Base-by-base conservation (phyloP, 2,888 invertebrate species). In the Aleiodes testaceus region DNA sequence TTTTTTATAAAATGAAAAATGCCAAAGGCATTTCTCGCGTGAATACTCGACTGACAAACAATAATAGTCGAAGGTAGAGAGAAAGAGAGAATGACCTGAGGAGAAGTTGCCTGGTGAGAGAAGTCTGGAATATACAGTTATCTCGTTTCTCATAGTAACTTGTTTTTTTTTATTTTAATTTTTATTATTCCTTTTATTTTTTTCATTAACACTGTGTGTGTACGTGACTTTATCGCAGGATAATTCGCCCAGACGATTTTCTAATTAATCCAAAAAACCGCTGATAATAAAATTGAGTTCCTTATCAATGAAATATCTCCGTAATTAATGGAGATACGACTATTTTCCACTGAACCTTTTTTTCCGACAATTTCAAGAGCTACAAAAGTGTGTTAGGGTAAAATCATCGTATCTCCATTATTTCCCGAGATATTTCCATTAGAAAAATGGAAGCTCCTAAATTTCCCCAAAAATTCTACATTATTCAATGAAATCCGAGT, bases 71-170 rank as follows among this genome's bases (percentile, higher is more conserved):
- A 59, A 59, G 59, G 59, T 59, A 59, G 12, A 42, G 36, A 36
- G 36, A 36, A 36, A 36, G 36, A 36, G 36, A 36, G 36, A 36
- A 59, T 59, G 59, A 59, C 59, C 59, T 59, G 18, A 42, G 59
- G 36, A 59, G 59, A 36, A 59, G 18, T 18, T 59, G 14, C 14
- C 26, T 20, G 59, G 59, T 36, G 36, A 59, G 42, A 36, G n/a
- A 59, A 59, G 18, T 18, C 59, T 59, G 59, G 42, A 59, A 59
- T 59, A 36, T 20, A 59, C 59, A 59, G 59, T 59, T 59, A 59
- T 18, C 14, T 18, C 59, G 59, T 42, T 59, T 59, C 36, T 59
- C 59, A 55, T 55, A 55, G 55, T 16, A 55, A 55, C 22, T 55
- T 55, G 55, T 55, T 59, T 36, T 36, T 59, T 36, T 59, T 59